Evolutionary conservation across 2,888 invertebrate genomes (phyloP).

Genomic region (Epinotia brunnichana): DNA sequence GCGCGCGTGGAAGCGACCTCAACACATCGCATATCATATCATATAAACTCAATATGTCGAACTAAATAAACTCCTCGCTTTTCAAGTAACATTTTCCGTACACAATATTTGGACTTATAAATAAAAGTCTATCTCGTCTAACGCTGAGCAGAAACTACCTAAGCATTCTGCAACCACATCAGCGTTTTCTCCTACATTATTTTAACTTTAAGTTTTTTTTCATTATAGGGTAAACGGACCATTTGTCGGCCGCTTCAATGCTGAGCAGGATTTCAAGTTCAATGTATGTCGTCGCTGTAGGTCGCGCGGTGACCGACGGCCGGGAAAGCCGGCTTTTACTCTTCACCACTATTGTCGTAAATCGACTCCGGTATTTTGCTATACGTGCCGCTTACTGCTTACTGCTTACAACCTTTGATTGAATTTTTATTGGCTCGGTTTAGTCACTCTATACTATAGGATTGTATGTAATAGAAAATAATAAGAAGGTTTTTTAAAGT

Average conservation of each 20-base stretch:
- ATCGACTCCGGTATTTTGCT: constrained; percentile 45
- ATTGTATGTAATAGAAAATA: background rate
- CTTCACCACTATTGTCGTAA: constrained; percentile 61
- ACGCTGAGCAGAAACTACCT: background rate
- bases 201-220: constrained; percentile 32
- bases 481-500: too few relatives aligned
- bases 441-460: background rate
- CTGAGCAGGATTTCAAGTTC: constrained; percentile 73
- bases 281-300: constrained; percentile 76
- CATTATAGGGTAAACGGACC: constrained; percentile 47
- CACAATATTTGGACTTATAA: background rate
- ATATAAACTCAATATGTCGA: background rate
- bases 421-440: background rate
- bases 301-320: constrained; percentile 67
- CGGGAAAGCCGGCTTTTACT: constrained; percentile 78
- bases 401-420: background rate
- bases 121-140: background rate
- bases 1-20: background rate
- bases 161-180: background rate
- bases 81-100: background rate
- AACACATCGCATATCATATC: background rate
- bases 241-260: constrained; percentile 52
- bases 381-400: constrained; percentile 11
- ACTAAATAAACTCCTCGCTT: background rate
- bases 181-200: background rate